Evolutionary conservation across 2,797 vertebrate species (phyloP), one percentile per base, ranked within the genome.

Genomic region (Sebastes hubbsi): DNA sequence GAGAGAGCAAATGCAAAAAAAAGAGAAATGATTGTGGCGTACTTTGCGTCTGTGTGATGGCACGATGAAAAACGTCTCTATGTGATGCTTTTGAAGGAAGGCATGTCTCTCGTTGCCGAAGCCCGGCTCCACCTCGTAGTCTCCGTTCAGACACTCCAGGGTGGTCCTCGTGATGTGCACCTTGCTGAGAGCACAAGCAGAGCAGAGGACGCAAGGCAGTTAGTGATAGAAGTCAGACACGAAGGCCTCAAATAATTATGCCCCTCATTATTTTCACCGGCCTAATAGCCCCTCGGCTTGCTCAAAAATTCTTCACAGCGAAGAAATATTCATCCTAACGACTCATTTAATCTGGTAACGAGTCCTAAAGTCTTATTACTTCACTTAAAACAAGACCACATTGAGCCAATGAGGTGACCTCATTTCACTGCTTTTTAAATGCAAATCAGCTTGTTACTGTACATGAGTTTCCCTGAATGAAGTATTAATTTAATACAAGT

Each of bases 51-150:
- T 95, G 93, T 99, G 98, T 5, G 98, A 99, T 69, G 98, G 98
- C 85, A 99, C 98, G 12, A 99, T 99, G 84, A 99, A 99, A 92
- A 97, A 99, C 0, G 98, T 99, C 95, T 99, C 97, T 3, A 99
- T 99, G 87, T 97, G 95, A 78, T 99, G 98, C 29, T 99, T 97
- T 89, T 97, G 97, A 77, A 99, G 95, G 91, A 99, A 99, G 92
- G 95, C 95, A 58, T 99, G 98, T 85, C 98, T 96, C 95, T 99
- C 97, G 3, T 98, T 96, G 22, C 98, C 98, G 4, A 96, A 94
- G 54, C 98, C 98, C 0, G 98, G 97, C 84, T 99, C 98, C 84
- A 99, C 98, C 94, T 99, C 98, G 0, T 99, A 99, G 96, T 99
- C 98, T 46, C 98, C 98, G 4, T 99, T 99, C 89, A 99, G 89